Evolutionary conservation across 2,888 invertebrate genomes (phyloP), one percentile per base, ranked within the genome.

Genomic region (Nomada goodeniana): DNA sequence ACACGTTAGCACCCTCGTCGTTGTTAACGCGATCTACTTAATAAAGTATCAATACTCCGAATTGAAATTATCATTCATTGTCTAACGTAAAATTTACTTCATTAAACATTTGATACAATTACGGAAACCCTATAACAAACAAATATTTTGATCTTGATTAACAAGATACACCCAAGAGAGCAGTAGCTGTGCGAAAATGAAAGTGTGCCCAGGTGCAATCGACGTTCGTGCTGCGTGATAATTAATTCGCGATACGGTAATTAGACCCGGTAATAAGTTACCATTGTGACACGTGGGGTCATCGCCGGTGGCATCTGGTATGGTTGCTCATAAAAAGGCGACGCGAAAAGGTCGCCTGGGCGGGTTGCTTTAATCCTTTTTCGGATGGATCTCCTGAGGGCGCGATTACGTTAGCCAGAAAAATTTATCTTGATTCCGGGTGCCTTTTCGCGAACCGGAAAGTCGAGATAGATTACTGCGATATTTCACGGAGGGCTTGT

Each of bases 201-300:
- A 15, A 5, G 29, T 10, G 9, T 18, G 13, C 13, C 15, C 42
- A 50, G 15, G 65, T 4, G 18, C 47, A 47, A 50, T 20, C 4
- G 44, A 23, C 55, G 53, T 79, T 70, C 65, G 74, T 57, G 79
- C 55, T 5, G 53, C 71, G 70, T 57, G 83, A 70, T 81, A 83
- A 83, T 83, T 83, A 81, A 76, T 76, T 76, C 72, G 72, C 75
- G 59, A 82, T 82, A 74, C 68, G 71, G 80, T 76, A 76, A 76
- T 82, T 76, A 72, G 60, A 42, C 68, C 26, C 47, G 72, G 71
- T 80, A 74, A 79, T 79, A 81, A 81, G 73, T 70, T 23, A 68
- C 61, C 47, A 50, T 68, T 64, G 67, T 71, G 80, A 72, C 72
- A 72, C 63, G 77, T 42, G 52, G 64, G 57, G 73, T 79, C 79